phyloP scores from a whole-genome alignment of 2,888 invertebrate species.

The Andrena praecox region DNA sequence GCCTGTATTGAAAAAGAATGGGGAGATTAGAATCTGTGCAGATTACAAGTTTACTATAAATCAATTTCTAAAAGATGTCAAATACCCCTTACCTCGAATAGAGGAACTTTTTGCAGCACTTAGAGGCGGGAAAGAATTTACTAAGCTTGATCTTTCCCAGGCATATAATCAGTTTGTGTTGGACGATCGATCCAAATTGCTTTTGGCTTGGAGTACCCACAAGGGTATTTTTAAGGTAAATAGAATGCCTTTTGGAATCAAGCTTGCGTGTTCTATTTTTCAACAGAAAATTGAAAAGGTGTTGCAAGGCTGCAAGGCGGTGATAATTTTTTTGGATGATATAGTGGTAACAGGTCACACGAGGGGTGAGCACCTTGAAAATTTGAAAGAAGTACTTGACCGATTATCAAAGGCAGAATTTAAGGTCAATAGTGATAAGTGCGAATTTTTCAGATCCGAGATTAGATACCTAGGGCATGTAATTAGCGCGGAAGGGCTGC shows the following conservation, averaged over 20 bases:
- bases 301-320: background rate
- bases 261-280: background rate
- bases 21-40: conserved; percentile 68
- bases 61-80: conserved; percentile 66
- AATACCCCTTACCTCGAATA: conserved; percentile 73
- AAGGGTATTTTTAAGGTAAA: conserved; percentile 18
- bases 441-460: background rate
- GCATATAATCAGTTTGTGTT: conserved; percentile 55
- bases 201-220: conserved; percentile 51
- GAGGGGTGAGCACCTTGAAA: background rate
- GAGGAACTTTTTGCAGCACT: conserved; percentile 68
- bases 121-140: conserved; percentile 68
- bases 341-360: background rate
- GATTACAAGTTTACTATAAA: conserved; percentile 74
- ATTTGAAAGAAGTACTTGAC: background rate
- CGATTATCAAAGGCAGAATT: conserved; percentile 12
- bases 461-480: background rate
- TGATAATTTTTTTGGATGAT: background rate
- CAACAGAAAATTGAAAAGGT: background rate
- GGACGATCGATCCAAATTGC: conserved; percentile 21
- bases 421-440: background rate
- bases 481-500: background rate
- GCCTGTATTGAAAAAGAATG: conserved; percentile 72
- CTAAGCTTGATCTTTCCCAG: conserved; percentile 65
- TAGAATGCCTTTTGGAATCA: conserved; percentile 38